Evolutionary conservation across 2,113 vertebrate genomes (phyloP).

Genomic region (Lasiurus borealis): DNA sequence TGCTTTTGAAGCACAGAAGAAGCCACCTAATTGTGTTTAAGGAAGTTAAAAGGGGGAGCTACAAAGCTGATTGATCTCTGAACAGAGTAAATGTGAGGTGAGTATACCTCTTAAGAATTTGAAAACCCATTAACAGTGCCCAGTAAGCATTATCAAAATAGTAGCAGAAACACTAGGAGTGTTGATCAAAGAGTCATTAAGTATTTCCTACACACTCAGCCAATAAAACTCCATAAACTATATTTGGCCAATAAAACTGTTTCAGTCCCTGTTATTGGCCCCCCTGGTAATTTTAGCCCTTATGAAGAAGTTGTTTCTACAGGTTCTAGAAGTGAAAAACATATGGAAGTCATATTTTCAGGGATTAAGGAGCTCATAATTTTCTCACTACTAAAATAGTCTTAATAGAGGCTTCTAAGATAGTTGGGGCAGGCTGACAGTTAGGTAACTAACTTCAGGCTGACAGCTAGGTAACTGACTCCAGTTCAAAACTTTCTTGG

Average conservation of each 20-base stretch:
- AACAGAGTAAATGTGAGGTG: background rate
- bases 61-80: background rate
- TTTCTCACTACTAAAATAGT: constrained; percentile 18
- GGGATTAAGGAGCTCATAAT: background rate
- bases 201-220: background rate
- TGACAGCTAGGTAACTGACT: background rate
- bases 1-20: background rate
- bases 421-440: background rate
- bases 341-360: background rate
- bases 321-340: background rate
- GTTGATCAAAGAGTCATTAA: background rate
- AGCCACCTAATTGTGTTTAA: background rate
- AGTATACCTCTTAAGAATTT: background rate
- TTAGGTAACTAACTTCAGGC: background rate
- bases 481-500: background rate
- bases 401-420: background rate
- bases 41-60: background rate
- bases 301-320: constrained; percentile 15
- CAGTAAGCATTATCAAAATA: background rate
- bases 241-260: constrained; percentile 15
- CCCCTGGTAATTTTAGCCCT: background rate
- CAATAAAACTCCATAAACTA: background rate
- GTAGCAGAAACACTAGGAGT: background rate
- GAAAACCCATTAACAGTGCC: background rate
- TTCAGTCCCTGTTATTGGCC: background rate